A percentile compares a stretch with the other conserved stretches of the same genome.
phyloP scores from a whole-genome alignment of 2,113 vertebrate species.

The Tapirus terrestris region DNA sequence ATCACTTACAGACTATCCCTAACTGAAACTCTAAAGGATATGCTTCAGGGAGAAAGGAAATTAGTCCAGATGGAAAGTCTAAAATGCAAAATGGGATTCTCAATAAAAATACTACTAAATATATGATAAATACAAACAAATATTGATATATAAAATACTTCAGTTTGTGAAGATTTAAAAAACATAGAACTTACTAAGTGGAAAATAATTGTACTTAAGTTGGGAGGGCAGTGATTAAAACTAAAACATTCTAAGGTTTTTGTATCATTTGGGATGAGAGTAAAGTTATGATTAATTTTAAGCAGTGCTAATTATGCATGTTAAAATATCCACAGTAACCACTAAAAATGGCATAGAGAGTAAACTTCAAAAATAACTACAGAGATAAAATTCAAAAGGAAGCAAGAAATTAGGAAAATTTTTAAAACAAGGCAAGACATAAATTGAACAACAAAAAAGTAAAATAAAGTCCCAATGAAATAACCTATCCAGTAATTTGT shows the following conservation, averaged over 20 bases:
- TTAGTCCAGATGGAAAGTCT: conserved; percentile 32
- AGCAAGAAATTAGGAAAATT: not conserved
- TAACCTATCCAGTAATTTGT: not conserved
- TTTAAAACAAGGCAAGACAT: not conserved
- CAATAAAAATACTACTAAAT: not conserved
- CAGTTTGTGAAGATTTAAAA: not conserved
- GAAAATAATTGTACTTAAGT: not conserved
- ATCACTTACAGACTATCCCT: not conserved
- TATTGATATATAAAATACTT: not conserved
- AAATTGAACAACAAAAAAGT: not conserved
- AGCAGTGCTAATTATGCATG: not conserved
- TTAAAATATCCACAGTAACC: not conserved
- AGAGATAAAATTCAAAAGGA: not conserved
- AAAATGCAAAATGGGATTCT: not conserved
- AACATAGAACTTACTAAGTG: not conserved
- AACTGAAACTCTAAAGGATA: conserved; percentile 21
- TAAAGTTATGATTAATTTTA: not conserved
- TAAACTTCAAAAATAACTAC: not conserved
- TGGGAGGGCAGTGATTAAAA: not conserved
- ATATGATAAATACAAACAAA: not conserved
- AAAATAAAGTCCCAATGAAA: conserved; percentile 4
- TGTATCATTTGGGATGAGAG: not conserved
- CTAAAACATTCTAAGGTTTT: not conserved
- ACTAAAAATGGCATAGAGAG: not conserved
- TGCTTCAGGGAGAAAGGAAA: conserved; percentile 57